phyloP scores from a whole-genome alignment of 2,113 vertebrate species.

The Caretta caretta region DNA sequence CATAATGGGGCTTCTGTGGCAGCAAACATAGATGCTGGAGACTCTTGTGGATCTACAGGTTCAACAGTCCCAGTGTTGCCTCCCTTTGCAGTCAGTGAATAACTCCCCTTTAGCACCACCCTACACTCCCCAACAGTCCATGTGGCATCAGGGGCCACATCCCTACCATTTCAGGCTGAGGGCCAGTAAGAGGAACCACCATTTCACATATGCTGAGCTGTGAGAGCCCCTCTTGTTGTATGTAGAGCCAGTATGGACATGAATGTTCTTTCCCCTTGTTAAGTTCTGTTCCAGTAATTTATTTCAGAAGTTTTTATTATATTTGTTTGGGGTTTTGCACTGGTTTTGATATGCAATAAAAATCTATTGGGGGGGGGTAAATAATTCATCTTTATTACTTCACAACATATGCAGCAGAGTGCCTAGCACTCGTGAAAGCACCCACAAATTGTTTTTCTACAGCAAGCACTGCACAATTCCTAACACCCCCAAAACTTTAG shows the following conservation, averaged over 20 bases:
- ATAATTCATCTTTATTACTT: not conserved
- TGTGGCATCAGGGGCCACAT: not conserved
- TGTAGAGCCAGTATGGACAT: not conserved
- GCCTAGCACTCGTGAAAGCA: not conserved
- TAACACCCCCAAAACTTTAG: not conserved
- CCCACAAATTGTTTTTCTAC: too few species aligned
- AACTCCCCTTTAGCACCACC: not conserved
- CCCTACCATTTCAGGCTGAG: not conserved
- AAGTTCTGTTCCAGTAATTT: not conserved
- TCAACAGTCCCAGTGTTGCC: not conserved
- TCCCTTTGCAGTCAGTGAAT: not conserved
- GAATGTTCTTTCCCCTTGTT: not conserved
- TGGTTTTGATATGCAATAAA: not conserved
- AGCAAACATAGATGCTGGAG: too few species aligned
- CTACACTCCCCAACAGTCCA: not conserved
- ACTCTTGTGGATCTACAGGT: not conserved
- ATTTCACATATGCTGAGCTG: not conserved
- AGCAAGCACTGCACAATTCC: not conserved
- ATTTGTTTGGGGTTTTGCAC: not conserved
- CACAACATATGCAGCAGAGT: not conserved
- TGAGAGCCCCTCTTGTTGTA: not conserved
- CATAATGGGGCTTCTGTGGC: too few species aligned
- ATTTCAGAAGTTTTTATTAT: not conserved
- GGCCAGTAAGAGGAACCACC: too few species aligned
- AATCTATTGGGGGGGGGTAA: not conserved